Evolutionary conservation across 2,888 invertebrate genomes (phyloP), one percentile per base, ranked within the genome.

Genomic region (Nomada lathburiana): DNA sequence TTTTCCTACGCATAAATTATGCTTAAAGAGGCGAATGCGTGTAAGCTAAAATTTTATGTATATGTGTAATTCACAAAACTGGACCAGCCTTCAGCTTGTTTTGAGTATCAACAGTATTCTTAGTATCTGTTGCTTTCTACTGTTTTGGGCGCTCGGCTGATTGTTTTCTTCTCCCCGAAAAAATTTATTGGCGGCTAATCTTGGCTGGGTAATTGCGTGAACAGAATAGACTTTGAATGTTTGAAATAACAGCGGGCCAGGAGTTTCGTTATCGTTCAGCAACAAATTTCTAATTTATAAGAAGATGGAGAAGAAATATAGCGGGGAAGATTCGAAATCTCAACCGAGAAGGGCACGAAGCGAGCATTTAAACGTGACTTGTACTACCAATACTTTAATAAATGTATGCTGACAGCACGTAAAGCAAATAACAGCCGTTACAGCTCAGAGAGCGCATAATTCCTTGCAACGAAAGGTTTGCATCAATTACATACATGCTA

Each of bases 401-500:
- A 84, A 84, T 73, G 74, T 71, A 59, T 23, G 72, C 50, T 65
- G 81, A 72, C 78, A 50, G 55, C 80, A 63, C 71, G 72, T 77
- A 82, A 80, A 76, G 70, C 71, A 86, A 80, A 77, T 83, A 77
- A 53, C 78, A 68, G 65, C 67, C 50, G 83, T 65, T 60, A 67
- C 73, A 64, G 72, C 53, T 36, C 73, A 73, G 63, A 53, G 68
- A 26, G 57, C 44, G 65, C 55, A 80, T 80, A 82, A 86, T 80
- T 86, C 78, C 71, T 86, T 82, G 67, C 60, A 82, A 80, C 47
- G 76, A 76, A 83, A 83, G 59, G 69, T 67, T 78, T 60, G 53
- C 67, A 42, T n/a, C 62, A 68, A 76, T 82, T 82, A 59, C 50
- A 47, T 16, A 3, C 47, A 70, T 53, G 59, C 55, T 36, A 23